Evolutionary conservation across 2,113 vertebrate species (phyloP).

Genomic region (Nannospalax galili): DNA sequence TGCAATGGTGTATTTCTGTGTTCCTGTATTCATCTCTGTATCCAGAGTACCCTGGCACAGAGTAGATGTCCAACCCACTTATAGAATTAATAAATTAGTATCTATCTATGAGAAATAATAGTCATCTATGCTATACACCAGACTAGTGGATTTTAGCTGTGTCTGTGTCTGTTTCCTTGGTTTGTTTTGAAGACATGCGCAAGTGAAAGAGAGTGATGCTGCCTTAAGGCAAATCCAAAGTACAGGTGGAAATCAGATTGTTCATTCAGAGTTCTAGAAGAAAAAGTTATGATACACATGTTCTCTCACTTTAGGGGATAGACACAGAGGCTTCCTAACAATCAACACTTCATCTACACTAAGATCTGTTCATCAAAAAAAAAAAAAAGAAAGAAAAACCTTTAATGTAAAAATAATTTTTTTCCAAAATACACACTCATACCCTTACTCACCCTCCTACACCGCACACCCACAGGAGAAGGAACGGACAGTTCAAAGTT

Average conservation of each 20-base stretch:
- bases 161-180: background rate
- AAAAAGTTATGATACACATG: background rate
- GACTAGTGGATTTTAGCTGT: background rate
- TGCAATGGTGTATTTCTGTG: rapidly evolving
- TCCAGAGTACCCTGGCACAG: no score
- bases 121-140: background rate
- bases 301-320: background rate
- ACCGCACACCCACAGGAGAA: background rate
- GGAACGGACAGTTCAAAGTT: background rate
- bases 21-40: background rate
- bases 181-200: background rate
- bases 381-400: background rate
- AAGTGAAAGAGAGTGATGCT: background rate
- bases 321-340: conserved; percentile 6
- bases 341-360: background rate
- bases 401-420: background rate
- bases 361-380: background rate
- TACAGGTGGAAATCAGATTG: background rate
- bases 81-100: background rate
- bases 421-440: background rate
- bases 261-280: background rate
- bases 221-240: background rate
- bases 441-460: no score
- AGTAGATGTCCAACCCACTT: background rate
- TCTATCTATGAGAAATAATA: no score